Evolutionary conservation across 2,113 vertebrate genomes (phyloP).

Genomic region (Sardina pilchardus): DNA sequence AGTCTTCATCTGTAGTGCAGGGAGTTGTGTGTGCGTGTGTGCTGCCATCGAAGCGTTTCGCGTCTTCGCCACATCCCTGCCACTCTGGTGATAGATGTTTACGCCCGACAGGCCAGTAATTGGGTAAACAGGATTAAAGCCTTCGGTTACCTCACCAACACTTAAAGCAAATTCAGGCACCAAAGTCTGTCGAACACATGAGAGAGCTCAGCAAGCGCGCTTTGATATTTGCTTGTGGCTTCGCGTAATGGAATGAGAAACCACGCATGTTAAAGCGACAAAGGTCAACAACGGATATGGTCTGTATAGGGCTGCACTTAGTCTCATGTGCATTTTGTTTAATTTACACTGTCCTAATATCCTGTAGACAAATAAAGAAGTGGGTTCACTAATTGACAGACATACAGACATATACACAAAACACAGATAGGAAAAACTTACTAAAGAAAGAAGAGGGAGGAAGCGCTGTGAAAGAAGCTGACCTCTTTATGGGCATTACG

Average conservation of each 20-base stretch:
- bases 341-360: not conserved
- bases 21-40: not conserved
- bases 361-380: not conserved
- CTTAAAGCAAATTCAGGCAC: not conserved
- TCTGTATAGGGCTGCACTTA: not conserved
- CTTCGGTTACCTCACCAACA: not conserved
- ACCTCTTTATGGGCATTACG: not conserved
- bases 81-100: constrained; percentile 29
- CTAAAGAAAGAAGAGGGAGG: too few relatives aligned
- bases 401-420: not conserved
- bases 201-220: not conserved
- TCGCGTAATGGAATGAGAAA: not conserved
- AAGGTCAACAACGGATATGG: not conserved
- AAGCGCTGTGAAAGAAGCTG: not conserved
- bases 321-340: not conserved
- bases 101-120: constrained; percentile 16
- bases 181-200: not conserved
- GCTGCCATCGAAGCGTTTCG: not conserved
- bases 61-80: constrained; percentile 23
- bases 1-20: not conserved
- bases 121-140: constrained; percentile 50
- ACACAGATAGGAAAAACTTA: not conserved
- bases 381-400: not conserved
- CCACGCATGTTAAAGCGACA: not conserved
- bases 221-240: constrained; percentile 4